phyloP scores from a whole-genome alignment of 2,888 invertebrate genomes.

The Girardia tigrina region DNA sequence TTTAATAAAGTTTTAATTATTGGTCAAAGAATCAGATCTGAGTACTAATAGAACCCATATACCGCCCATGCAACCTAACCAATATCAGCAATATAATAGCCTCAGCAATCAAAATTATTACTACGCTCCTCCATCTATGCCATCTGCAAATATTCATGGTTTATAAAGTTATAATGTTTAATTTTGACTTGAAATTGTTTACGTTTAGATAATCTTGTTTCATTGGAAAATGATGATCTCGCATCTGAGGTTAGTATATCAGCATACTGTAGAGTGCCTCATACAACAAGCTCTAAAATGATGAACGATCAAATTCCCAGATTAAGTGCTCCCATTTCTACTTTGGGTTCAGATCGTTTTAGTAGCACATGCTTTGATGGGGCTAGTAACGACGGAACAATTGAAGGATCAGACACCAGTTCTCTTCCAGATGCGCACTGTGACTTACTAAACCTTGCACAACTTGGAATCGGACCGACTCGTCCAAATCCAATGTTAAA shows the following conservation, averaged over 20 bases:
- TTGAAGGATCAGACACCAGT: slow-evolving; percentile 30
- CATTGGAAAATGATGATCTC: slow-evolving; percentile 21
- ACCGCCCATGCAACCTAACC: background rate
- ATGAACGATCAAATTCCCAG: background rate
- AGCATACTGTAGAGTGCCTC: slow-evolving; percentile 24
- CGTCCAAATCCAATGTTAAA: slow-evolving; percentile 30
- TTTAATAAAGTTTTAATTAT: too few relatives aligned
- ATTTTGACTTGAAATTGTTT: background rate
- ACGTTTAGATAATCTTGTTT: background rate
- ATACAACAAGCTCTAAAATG: background rate
- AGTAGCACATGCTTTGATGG: slow-evolving; percentile 19
- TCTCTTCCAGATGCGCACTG: slow-evolving; percentile 28
- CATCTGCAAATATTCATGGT: slow-evolving; percentile 15
- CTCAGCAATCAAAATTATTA: slow-evolving; percentile 1
- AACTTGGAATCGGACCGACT: slow-evolving; percentile 25
- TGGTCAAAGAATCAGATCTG: background rate
- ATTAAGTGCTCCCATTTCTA: background rate
- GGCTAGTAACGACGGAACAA: slow-evolving; percentile 27
- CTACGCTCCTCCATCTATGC: background rate
- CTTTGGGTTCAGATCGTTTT: slow-evolving; percentile 13
- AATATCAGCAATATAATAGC: background rate
- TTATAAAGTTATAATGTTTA: background rate
- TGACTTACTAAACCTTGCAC: slow-evolving; percentile 26
- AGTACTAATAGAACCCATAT: background rate
- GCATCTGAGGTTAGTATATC: slow-evolving; percentile 26